These are phyloP conservation scores for Halocynthia aurantium DNA, from an alignment of 23 tunicate genomes.

Conservation along the genomic window DNA sequence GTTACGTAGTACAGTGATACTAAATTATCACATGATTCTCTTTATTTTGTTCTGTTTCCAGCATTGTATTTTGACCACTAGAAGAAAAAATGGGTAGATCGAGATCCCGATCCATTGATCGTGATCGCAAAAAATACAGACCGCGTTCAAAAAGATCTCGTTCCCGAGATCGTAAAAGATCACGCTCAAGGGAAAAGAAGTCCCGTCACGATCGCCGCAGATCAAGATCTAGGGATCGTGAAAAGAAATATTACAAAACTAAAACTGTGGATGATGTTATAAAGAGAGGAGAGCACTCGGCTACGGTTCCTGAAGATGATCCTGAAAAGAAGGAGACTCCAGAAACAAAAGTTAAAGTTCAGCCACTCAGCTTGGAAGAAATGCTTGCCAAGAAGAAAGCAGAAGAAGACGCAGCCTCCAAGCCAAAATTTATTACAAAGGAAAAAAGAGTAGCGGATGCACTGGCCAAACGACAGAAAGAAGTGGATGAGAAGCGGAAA, in stretches of 20 bases:
- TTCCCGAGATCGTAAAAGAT: slow-evolving; percentile 23
- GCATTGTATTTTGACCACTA: neutral
- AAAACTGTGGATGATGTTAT: neutral
- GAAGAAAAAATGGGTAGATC: slow-evolving; percentile 53
- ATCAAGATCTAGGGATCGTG: slow-evolving; percentile 52
- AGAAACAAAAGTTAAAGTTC: slow-evolving; percentile 26
- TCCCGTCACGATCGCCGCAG: slow-evolving; percentile 33
- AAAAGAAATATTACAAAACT: slow-evolving; percentile 15
- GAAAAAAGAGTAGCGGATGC: slow-evolving; percentile 90
- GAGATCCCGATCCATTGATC: slow-evolving; percentile 54
- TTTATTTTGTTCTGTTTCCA: neutral
- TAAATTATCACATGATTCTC: neutral
- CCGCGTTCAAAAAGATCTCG: slow-evolving; percentile 5
- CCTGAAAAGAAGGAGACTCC: neutral
- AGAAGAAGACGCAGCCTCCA: slow-evolving; percentile 84
- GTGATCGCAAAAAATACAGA: slow-evolving; percentile 45
- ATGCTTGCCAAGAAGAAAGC: slow-evolving; percentile 86
- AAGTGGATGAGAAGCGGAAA: slow-evolving; percentile 64
- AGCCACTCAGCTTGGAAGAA: slow-evolving; percentile 93
- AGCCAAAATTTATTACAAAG: slow-evolving; percentile 90
- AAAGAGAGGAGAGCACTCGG: neutral
- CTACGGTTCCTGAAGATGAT: neutral
- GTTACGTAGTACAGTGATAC: too few species aligned
- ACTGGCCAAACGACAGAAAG: slow-evolving; percentile 71
- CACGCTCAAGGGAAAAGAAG: slow-evolving; percentile 68